Conservation (phyloP, 2,113 vertebrate genomes). For the Tapirus terrestris region DNA sequence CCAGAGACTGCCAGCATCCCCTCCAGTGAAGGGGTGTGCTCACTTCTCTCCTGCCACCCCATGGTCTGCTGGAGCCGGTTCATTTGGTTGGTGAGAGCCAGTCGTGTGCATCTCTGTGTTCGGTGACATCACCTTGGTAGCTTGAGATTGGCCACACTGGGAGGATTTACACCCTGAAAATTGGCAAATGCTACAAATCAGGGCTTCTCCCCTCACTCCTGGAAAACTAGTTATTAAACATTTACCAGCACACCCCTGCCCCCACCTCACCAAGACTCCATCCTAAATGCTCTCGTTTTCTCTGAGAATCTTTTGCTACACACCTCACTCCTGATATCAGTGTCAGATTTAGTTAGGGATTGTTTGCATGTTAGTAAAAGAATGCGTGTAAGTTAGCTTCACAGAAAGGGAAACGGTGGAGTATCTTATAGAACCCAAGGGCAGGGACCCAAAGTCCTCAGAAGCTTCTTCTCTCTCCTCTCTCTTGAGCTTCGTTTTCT, state of each 20-base stretch:
- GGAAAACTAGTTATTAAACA: background rate
- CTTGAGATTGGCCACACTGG: background rate
- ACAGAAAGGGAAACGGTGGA: background rate
- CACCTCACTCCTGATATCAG: background rate
- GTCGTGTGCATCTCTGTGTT: background rate
- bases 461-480: background rate
- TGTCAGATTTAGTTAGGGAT: background rate
- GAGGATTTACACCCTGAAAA: background rate
- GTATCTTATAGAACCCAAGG: background rate
- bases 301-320: background rate
- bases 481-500: background rate
- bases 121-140: background rate
- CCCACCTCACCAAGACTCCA: background rate
- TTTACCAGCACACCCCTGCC: background rate
- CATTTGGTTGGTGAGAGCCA: background rate
- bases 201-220: background rate
- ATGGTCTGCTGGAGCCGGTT: background rate
- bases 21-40: background rate
- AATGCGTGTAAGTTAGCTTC: background rate
- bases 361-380: background rate
- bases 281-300: background rate
- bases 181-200: background rate
- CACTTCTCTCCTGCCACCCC: background rate
- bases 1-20: background rate
- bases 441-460: background rate